phyloP scores from a whole-genome alignment of 2,113 vertebrate genomes.

The Cranoglanis bouderius region DNA sequence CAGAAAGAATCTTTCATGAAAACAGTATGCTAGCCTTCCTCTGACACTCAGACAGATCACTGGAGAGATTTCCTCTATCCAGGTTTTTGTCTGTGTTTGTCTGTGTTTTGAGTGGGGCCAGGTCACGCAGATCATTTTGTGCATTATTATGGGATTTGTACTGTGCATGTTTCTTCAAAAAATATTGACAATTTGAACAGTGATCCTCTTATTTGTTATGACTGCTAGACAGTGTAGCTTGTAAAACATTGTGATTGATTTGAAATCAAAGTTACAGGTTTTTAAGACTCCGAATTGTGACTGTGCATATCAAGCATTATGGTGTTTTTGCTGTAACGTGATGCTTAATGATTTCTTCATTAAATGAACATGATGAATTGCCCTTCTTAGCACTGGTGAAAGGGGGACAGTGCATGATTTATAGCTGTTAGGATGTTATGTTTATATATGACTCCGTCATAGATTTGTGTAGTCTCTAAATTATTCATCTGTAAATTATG shows the following conservation, averaged over 20 bases:
- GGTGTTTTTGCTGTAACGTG: not conserved
- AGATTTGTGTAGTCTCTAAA: not conserved
- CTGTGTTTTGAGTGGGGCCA: conserved; percentile 8
- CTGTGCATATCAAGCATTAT: conserved; percentile 60
- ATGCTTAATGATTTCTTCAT: conserved; percentile 67
- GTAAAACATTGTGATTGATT: conserved; percentile 76
- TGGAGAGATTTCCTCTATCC: conserved; percentile 16
- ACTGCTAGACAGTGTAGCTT: conserved; percentile 68
- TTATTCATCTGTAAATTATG: conserved; percentile 5
- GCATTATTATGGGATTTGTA: conserved; percentile 12
- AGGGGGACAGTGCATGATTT: conserved; percentile 64
- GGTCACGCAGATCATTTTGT: conserved; percentile 2
- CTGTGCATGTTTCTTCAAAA: conserved; percentile 67
- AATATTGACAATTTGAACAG: conserved; percentile 71
- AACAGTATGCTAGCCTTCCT: conserved; percentile 1
- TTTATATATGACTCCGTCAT: not conserved
- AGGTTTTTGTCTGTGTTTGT: conserved; percentile 21
- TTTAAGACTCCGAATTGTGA: conserved; percentile 58
- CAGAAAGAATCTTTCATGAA: not conserved
- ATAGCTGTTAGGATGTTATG: conserved; percentile 34
- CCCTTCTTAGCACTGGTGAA: conserved; percentile 58
- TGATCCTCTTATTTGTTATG: conserved; percentile 69
- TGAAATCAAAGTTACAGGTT: conserved; percentile 62
- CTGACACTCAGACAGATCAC: conserved; percentile 1
- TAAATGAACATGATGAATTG: conserved; percentile 74